Conservation (phyloP, 2,888 invertebrate species). For the Orthonychiurus folsomi region DNA sequence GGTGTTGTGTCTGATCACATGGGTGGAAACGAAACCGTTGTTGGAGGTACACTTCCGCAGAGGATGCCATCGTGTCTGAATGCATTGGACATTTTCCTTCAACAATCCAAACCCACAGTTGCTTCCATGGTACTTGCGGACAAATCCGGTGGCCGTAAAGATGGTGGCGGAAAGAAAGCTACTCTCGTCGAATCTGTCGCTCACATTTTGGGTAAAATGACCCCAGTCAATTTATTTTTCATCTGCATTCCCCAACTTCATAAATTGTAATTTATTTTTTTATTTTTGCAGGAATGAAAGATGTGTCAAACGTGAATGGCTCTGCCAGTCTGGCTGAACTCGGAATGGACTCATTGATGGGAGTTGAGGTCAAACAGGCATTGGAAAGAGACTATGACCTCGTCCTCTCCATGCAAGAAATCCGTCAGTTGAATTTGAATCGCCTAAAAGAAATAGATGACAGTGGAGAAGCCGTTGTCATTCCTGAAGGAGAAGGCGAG, state of each 20-base stretch:
- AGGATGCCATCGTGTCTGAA: constrained; percentile 85
- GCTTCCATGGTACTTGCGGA: constrained; percentile 81
- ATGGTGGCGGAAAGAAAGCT: constrained; percentile 50
- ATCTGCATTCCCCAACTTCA: too few relatives aligned
- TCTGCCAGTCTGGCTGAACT: constrained; percentile 79
- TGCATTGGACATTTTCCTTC: constrained; percentile 80
- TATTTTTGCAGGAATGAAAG: constrained; percentile 62
- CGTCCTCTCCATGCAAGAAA: constrained; percentile 81
- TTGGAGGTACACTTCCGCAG: constrained; percentile 94
- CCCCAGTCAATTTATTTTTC: too few relatives aligned
- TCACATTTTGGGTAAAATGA: constrained; percentile 59
- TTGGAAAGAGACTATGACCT: constrained; percentile 86
- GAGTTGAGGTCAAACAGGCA: constrained; percentile 95
- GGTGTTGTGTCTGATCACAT: constrained; percentile 83
- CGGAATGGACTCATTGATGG: constrained; percentile 98
- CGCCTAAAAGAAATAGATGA: constrained; percentile 56
- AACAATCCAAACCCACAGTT: constrained; percentile 64
- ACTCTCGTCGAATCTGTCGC: constrained; percentile 69
- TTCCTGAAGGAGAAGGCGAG: constrained; percentile 10
- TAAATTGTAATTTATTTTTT: constrained; percentile 13
- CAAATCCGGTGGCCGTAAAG: constrained; percentile 53
- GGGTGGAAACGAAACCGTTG: constrained; percentile 79
- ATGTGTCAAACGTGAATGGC: constrained; percentile 65
- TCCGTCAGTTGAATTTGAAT: constrained; percentile 71
- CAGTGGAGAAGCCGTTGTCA: constrained; percentile 27